A percentile compares a stretch with the other conserved stretches of the same genome.
These are phyloP conservation scores for Syrmaticus mikado DNA, from an alignment of 2,113 vertebrate species.

Conservation along the genomic window DNA sequence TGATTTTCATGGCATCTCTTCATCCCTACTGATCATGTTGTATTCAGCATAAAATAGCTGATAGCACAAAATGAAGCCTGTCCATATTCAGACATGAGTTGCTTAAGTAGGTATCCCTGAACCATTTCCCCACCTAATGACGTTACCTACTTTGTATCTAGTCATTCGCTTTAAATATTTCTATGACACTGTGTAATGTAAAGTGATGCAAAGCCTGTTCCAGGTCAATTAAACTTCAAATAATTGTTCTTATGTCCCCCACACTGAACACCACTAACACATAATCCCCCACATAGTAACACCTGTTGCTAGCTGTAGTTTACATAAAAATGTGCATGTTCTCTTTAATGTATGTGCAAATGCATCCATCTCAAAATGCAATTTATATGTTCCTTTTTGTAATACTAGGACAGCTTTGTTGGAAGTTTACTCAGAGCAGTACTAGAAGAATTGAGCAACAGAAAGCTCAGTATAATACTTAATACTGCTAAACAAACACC, in stretches of 20 bases:
- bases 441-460: neutral
- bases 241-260: neutral
- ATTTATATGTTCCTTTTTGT: neutral
- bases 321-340: neutral
- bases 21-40: too few relatives aligned
- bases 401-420: neutral
- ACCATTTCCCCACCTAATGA: neutral
- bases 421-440: rapidly evolving
- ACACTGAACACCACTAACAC: neutral
- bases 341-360: neutral
- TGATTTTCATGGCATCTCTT: neutral
- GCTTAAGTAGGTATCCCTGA: neutral
- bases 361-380: neutral
- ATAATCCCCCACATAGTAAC: too few relatives aligned
- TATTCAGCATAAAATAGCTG: neutral
- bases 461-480: conserved; percentile 34
- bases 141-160: neutral
- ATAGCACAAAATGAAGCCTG: neutral
- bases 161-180: neutral
- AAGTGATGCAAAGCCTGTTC: neutral
- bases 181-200: too few relatives aligned
- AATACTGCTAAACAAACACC: conserved; percentile 47
- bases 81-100: neutral
- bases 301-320: neutral
- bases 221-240: neutral